Base-by-base conservation (phyloP, 2,797 vertebrate genomes). In the Galagoides demidoff region DNA sequence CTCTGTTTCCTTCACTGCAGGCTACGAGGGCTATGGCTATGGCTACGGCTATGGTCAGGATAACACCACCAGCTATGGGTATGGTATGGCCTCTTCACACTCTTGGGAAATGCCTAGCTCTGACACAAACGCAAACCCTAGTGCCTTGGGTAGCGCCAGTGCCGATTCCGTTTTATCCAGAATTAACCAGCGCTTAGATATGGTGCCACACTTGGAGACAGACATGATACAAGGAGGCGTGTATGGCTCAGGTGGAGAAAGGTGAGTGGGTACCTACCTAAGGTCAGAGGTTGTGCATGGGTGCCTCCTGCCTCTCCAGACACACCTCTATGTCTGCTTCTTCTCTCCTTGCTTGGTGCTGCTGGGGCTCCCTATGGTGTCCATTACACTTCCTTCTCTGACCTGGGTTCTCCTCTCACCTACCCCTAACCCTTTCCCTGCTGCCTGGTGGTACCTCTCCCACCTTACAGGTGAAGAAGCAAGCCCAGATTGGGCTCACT, bases 141-240 rank as follows among this genome's bases (percentile, higher is more conserved):
- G 98, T 39, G 98, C 99, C 12, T 98, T 98, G 1, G 97, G 98
- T 2, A 98, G 98, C n/a, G 95, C 99, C 64, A 99, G 98, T 70
- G 98, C 99, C 0, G 99, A 99, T 93, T 98, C 98, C 20, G 99
- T 99, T 92, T 99, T 99, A 73, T 99, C 99, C 59, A 99, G 99
- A 97, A 99, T 99, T 96, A 99, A 99, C 98, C 99, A 99, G 93
- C 99, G 99, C 23, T 97, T 99, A 96, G 99, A 99, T 96, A 99
- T 99, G 99, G 99, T 99, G 89, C 98, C 99, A 0, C 99, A 99
- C 98, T 92, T 99, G 98, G 99, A 99, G 70, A 98, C 99, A 17
- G 98, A 98, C 29, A 68, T 96, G 9, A 98, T 99, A 92, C 98
- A 98, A 97, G 99, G 99, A 96, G 97, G 98, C 92, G 63, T 97